phyloP scores from a whole-genome alignment of 2,888 invertebrate genomes.

The Glyphotaelius pellucidus region DNA sequence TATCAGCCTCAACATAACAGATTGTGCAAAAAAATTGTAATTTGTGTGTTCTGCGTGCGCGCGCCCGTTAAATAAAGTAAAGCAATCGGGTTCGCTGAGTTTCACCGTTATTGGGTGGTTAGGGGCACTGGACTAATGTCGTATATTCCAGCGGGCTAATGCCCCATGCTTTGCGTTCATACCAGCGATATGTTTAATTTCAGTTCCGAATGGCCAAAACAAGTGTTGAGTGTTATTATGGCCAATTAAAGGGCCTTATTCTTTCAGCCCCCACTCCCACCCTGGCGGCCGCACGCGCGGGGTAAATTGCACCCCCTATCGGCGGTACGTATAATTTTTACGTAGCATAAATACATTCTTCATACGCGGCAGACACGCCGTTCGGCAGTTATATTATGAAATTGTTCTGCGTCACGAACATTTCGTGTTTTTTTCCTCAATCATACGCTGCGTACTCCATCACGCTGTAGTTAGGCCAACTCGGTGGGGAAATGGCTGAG shows the following conservation, averaged over 20 bases:
- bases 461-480: constrained; percentile 6
- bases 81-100: neutral
- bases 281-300: neutral
- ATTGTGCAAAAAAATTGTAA: neutral
- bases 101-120: neutral
- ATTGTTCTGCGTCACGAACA: constrained; percentile 14
- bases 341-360: constrained; percentile 42
- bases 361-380: constrained; percentile 36
- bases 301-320: constrained; percentile 34
- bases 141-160: too few species aligned
- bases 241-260: constrained; percentile 17
- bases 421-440: constrained; percentile 17
- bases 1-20: neutral
- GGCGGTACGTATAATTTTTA: constrained; percentile 35
- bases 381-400: constrained; percentile 42
- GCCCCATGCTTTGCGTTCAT: neutral
- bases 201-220: neutral
- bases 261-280: neutral
- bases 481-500: neutral
- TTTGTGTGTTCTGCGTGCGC: neutral
- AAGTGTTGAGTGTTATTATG: constrained; percentile 34
- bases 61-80: too few species aligned
- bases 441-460: constrained; percentile 8
- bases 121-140: too few species aligned
- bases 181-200: constrained; percentile 33